Evolutionary conservation across 2,113 vertebrate species (phyloP), one percentile per base, ranked within the genome.

Genomic region (Microcebus murinus): DNA sequence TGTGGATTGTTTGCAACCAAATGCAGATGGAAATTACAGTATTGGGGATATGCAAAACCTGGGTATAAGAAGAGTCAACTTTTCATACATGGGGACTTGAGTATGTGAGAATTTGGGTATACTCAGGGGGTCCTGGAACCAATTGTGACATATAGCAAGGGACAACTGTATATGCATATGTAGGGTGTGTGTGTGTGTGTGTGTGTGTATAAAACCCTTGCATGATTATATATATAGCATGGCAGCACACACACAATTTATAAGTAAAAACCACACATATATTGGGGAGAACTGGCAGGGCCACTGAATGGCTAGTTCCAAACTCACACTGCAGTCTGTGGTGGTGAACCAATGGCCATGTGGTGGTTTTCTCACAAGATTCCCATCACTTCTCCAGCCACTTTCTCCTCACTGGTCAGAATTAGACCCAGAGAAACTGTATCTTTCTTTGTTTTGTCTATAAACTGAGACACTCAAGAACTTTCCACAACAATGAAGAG

Each of bases 301-400:
- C n/a, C 23, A 7, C n/a, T 3, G 0, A 21, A 39, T 6, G 14
- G 34, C 4, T 3, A 13, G 59, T 17, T 29, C 14, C 34, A 39
- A 59, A 13, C 11, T 39, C 6, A 4, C 3, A 4, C 34, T 73
- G 10, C 5, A 29, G 6, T 14, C 0, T 0, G 29, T 5, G 67
- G 61, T 4, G n/a, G 27, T 31, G 31, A 74, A 18, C n/a, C 45
- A 27, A 0, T 3, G 6, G 50, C 63, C 23, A 4, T 7, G 12
- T 20, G 63, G n/a, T 27, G 11, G 29, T 36, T 36, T 93, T 73
- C 76, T 73, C 76, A 70, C 70, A 71, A 68, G 34, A 4, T 10
- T 83, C 77, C 50, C 15, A 52, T 61, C 52, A 36, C 8, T 50
- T 48, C 76, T 87, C 39, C 77, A 91, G 73, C 67, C 55, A 25